Conservation (phyloP, 2,888 invertebrate genomes). For the Gastrophysa polygoni region DNA sequence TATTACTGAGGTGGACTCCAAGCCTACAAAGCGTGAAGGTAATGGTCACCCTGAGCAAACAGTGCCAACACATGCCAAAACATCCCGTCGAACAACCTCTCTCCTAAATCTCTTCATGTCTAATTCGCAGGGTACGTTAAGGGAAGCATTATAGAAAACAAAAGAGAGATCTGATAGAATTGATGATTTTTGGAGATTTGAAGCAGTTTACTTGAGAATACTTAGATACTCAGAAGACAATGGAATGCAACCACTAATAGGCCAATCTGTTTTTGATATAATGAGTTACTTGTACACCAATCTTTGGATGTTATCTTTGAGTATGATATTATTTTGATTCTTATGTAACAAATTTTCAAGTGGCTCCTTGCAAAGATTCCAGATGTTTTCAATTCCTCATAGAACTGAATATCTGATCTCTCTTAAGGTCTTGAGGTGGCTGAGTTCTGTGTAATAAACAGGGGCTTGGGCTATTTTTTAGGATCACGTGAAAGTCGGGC, state of each 20-base stretch:
- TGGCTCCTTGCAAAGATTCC: neutral
- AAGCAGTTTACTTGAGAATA: neutral
- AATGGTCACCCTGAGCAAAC: conserved; percentile 59
- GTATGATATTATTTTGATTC: too few species aligned
- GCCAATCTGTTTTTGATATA: too few species aligned
- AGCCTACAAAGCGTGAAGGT: conserved; percentile 72
- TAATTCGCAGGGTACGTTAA: conserved; percentile 85
- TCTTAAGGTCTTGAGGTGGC: neutral
- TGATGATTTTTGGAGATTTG: neutral
- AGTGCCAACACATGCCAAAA: conserved; percentile 69
- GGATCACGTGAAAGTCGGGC: conserved; percentile 63
- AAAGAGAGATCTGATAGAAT: conserved; percentile 1
- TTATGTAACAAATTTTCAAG: too few species aligned
- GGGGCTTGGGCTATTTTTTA: conserved; percentile 67
- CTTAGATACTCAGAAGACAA: neutral
- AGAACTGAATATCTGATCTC: neutral
- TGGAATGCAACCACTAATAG: neutral
- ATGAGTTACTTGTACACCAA: too few species aligned
- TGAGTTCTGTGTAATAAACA: conserved; percentile 55
- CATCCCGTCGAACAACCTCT: conserved; percentile 91
- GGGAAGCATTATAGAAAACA: conserved; percentile 34
- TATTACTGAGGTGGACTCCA: conserved; percentile 51
- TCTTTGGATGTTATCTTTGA: too few species aligned
- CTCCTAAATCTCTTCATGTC: conserved; percentile 95
- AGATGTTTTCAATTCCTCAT: neutral